These are phyloP conservation scores for Corythornis vintsioides DNA, from an alignment of 2,113 vertebrate genomes.

Conservation along the genomic window DNA sequence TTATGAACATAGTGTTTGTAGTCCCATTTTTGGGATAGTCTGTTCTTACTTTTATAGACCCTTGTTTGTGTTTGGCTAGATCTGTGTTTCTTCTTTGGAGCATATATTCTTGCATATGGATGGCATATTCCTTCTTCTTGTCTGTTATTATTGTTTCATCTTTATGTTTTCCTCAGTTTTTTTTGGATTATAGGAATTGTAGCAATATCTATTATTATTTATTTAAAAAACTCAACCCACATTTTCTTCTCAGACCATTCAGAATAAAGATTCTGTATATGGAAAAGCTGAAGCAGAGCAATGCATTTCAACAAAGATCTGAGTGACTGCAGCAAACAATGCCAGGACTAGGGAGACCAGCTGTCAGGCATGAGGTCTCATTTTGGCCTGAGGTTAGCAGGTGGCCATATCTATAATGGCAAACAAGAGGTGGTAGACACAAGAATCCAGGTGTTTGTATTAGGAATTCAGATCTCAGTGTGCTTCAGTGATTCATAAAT, in stretches of 20 bases:
- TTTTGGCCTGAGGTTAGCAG: background rate
- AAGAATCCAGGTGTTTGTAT: background rate
- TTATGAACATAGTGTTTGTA: background rate
- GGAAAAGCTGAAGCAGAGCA: background rate
- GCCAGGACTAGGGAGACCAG: background rate
- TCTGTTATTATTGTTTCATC: background rate
- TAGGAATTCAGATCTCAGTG: background rate
- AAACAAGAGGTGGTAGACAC: background rate
- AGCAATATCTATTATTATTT: background rate
- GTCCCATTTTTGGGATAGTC: background rate
- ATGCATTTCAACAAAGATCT: background rate
- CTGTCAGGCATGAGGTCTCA: background rate
- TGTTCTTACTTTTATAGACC: background rate
- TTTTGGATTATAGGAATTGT: background rate
- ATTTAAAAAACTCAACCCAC: background rate
- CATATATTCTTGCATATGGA: background rate
- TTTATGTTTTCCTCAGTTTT: background rate
- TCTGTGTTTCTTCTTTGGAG: background rate
- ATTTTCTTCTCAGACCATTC: background rate
- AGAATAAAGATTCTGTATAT: accelerated
- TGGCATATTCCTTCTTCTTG: background rate
- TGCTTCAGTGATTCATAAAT: background rate
- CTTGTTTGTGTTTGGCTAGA: background rate
- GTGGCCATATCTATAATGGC: background rate
- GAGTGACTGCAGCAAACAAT: background rate